Evolutionary conservation across 2,888 invertebrate genomes (phyloP).

Genomic region (Phalangium opilio): DNA sequence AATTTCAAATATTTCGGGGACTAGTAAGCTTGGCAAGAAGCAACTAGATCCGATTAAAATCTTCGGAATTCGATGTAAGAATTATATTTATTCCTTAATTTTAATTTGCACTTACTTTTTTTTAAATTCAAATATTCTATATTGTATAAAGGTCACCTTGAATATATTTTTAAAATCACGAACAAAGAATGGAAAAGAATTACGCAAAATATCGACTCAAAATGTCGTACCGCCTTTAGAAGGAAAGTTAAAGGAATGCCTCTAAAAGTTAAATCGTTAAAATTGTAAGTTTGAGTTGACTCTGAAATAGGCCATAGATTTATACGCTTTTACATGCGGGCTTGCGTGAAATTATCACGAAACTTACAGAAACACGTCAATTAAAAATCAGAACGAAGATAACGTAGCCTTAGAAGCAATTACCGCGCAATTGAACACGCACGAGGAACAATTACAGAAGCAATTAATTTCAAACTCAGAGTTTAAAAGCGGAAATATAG

Average conservation of each 20-base stretch:
- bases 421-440: too few species aligned
- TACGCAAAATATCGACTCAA: conserved; percentile 39
- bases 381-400: too few species aligned
- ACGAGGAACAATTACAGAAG: too few species aligned
- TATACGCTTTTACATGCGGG: too few species aligned
- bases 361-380: too few species aligned
- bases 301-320: too few species aligned
- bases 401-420: too few species aligned
- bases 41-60: conserved; percentile 39
- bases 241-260: conserved; percentile 19
- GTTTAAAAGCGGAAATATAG: too few species aligned
- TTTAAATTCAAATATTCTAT: too few species aligned
- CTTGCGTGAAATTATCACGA: too few species aligned
- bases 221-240: conserved; percentile 36
- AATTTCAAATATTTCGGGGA: conserved; percentile 37
- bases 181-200: conserved; percentile 39
- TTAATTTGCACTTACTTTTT: background rate
- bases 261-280: conserved; percentile 2
- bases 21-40: conserved; percentile 38
- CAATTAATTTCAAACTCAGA: too few species aligned
- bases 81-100: background rate
- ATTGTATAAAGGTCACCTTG: conserved; percentile 37
- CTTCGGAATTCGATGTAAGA: conserved; percentile 31
- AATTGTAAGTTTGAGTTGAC: too few species aligned
- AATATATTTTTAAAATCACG: conserved; percentile 36